phyloP scores from a whole-genome alignment of 2,113 vertebrate species.

The Gasterosteus aculeatus region DNA sequence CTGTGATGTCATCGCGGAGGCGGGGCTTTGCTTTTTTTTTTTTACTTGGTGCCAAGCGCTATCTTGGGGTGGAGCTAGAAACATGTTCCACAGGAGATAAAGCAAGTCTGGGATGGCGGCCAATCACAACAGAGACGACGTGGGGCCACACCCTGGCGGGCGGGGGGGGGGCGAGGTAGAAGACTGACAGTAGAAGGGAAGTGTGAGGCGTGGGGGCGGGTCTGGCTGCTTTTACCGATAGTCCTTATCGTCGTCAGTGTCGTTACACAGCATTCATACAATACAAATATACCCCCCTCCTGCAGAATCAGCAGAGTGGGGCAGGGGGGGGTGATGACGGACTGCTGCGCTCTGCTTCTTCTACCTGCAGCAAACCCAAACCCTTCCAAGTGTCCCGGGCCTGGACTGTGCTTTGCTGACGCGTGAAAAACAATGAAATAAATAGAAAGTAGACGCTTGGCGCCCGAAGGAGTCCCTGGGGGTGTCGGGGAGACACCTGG shows the following conservation, averaged over 20 bases:
- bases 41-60: constrained; percentile 83
- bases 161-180: constrained; percentile 9
- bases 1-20: constrained; percentile 80
- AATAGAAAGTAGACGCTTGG: not conserved
- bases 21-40: constrained; percentile 38
- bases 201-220: not conserved
- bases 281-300: constrained; percentile 21
- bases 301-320: constrained; percentile 48
- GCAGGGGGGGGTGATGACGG: constrained; percentile 40
- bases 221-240: constrained; percentile 58
- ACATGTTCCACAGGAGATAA: constrained; percentile 87
- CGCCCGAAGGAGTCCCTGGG: constrained; percentile 52
- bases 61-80: constrained; percentile 86
- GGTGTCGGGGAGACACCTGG: not conserved
- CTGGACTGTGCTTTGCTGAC: constrained; percentile 48
- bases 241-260: constrained; percentile 49
- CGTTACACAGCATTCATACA: constrained; percentile 22
- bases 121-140: constrained; percentile 77
- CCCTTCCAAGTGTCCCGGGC: constrained; percentile 49
- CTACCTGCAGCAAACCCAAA: constrained; percentile 63
- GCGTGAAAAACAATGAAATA: constrained; percentile 25
- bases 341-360: constrained; percentile 62
- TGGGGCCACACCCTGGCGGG: constrained; percentile 67
- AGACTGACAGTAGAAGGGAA: constrained; percentile 57
- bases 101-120: constrained; percentile 60